Base-by-base conservation (phyloP, 2,113 vertebrate species). In the Peucedramus taeniatus region DNA sequence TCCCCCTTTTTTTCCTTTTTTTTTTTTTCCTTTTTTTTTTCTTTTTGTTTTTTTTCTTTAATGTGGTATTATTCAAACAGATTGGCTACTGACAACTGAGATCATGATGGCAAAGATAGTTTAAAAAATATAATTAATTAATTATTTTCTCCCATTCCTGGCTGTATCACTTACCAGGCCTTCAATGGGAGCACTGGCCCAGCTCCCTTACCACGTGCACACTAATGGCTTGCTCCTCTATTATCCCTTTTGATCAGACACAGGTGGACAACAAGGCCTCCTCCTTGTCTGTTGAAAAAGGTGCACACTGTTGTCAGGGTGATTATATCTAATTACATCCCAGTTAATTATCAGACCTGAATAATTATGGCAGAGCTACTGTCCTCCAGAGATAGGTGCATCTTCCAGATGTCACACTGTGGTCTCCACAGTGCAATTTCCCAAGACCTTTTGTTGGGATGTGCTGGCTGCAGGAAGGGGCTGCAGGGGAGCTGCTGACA, bases 281-380 rank as follows among this genome's bases (percentile, higher is more conserved):
- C 91, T 96, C 80, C 94, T 96, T 94, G 75, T 92, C 95, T 96
- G 84, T 93, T 97, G 96, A 96, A 97, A 97, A 96, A 97, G 97
- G 97, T 97, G 94, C 93, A 92, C 81, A 35, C 79, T 97, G 94
- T 97, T 95, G 97, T 97, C 96, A 92, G 95, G 95, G 94, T 96
- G 96, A 98, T 98, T 98, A 97, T 97, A 98, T 98, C 98, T 98
- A 97, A 98, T 98, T 98, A 98, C 97, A 97, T 93, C 93, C 97
- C 95, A 76, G 97, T 97, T 98, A 97, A 98, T 98, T 98, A 97
- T 97, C 91, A 93, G 95, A 97, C 96, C 96, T 95, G 93, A 97
- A 97, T 98, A 97, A 97, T 97, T 97, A 96, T 94, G 94, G 95
- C 83, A 95, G 87, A 94, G 70, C 89, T 68, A 65, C 92, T 95